These are phyloP conservation scores for Grantiella picta DNA, from an alignment of 2,113 vertebrate genomes.

Conservation along the genomic window DNA sequence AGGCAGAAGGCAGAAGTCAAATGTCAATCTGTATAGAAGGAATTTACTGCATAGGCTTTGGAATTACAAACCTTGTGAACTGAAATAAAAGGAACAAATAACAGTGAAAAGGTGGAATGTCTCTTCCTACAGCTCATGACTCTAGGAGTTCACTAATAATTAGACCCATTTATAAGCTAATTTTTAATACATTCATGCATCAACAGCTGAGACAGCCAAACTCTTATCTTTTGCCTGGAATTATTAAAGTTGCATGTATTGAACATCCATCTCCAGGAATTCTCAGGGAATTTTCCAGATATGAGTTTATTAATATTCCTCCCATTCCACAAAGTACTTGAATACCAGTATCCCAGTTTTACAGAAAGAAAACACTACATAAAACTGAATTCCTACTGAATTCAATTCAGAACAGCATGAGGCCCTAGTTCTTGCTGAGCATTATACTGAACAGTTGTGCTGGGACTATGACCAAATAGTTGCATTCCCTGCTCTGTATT, in stretches of 20 bases:
- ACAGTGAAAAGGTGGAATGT: neutral
- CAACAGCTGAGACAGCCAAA: neutral
- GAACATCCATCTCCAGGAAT: neutral
- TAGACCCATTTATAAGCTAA: neutral
- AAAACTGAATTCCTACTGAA: neutral
- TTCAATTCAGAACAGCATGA: neutral
- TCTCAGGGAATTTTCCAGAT: neutral
- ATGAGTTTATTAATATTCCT: neutral
- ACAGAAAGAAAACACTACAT: neutral
- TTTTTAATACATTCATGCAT: neutral
- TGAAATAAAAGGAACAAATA: neutral
- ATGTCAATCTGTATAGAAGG: neutral
- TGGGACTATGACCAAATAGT: neutral
- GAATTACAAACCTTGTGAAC: neutral
- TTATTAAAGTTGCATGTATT: neutral
- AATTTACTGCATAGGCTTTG: neutral
- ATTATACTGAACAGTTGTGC: neutral
- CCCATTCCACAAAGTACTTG: neutral
- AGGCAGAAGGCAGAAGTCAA: neutral
- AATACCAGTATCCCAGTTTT: neutral
- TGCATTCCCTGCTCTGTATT: neutral
- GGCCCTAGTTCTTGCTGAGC: neutral
- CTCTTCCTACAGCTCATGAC: neutral
- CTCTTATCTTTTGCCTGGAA: neutral
- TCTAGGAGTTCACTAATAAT: neutral